Base-by-base conservation (phyloP, 2,797 vertebrate genomes). In the Schizothorax lantsangensis region DNA sequence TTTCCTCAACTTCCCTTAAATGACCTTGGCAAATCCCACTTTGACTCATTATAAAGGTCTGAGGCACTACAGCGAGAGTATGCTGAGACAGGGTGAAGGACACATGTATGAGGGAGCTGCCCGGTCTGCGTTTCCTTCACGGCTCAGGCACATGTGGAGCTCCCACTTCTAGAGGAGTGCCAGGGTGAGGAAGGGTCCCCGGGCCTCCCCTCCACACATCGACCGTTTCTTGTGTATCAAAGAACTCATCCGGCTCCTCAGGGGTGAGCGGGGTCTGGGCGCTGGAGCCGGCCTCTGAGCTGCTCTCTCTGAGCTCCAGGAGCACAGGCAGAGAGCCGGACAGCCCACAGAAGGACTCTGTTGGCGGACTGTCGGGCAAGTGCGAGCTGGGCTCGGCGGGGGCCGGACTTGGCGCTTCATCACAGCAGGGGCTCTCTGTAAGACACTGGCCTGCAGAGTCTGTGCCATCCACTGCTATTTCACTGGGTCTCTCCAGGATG, bases 281-380 rank as follows among this genome's bases (percentile, higher is more conserved):
- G 89, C 94, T 96, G 86, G 95, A 96, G 4, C 95, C 95, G 0
- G 95, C 94, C 92, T 96, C 96, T 6, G 95, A 96, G 91, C 95
- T 93, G 93, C 95, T 96, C 94, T 96, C 96, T 19, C 94, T 38
- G 57, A 96, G 94, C 92, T 96, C 95, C 85, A 95, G 87, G 38
- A 96, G 93, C 57, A 95, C 95, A 0, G 95, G 95, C 64, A 96
- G 92, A 0, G 95, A 93, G 1, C 94, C 89, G 0, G 95, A 95
- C 57, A 94, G 92, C 78, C 83, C 66, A 81, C 93, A 93, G 92
- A 92, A 95, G 0, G 92, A 85, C 86, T 95, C 95, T 92, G 93
- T 88, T 5, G 91, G 90, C 86, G 94, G 90, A 14, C 90, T 33
- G 64, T 95, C 95, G 0, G 91, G 83, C 6, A 95, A 72, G 0